phyloP scores from a whole-genome alignment of 1,140 invertebrate genomes.

The Oncopodura yosiiana region DNA sequence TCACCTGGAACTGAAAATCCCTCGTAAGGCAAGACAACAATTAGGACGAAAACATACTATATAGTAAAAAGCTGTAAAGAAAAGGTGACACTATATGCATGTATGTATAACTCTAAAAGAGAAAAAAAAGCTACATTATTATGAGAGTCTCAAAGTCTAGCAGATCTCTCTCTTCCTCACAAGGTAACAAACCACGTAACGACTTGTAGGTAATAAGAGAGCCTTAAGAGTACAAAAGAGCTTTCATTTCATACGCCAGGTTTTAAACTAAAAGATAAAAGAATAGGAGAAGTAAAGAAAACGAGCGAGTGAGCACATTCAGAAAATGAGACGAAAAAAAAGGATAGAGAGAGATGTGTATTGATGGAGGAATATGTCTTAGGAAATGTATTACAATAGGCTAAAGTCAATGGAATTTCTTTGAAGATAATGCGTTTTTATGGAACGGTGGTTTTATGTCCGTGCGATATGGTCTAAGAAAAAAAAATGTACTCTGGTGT shows the following conservation, averaged over 20 bases:
- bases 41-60: too few relatives aligned
- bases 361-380: constrained; percentile 26
- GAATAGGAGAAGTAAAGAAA: constrained; percentile 6
- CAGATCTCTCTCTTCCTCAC: too few relatives aligned
- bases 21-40: constrained; percentile 20
- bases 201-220: too few relatives aligned
- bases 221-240: too few relatives aligned
- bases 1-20: constrained; percentile 28
- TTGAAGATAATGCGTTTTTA: constrained; percentile 32
- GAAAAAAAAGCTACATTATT: background rate
- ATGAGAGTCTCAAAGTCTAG: too few relatives aligned
- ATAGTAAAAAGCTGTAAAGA: too few relatives aligned
- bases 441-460: constrained; percentile 31
- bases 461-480: constrained; percentile 15
- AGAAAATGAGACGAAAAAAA: too few relatives aligned
- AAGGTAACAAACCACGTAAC: too few relatives aligned
- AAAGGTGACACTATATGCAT: background rate
- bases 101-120: background rate
- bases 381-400: constrained; percentile 28
- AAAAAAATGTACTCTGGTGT: too few relatives aligned
- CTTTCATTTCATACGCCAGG: too few relatives aligned
- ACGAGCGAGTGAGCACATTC: constrained; percentile 9
- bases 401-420: constrained; percentile 30
- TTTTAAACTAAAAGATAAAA: constrained; percentile 8
- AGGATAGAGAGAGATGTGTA: constrained; percentile 15